Conservation (phyloP, 1,140 invertebrate species). For the Propsilocerus akamusi region DNA sequence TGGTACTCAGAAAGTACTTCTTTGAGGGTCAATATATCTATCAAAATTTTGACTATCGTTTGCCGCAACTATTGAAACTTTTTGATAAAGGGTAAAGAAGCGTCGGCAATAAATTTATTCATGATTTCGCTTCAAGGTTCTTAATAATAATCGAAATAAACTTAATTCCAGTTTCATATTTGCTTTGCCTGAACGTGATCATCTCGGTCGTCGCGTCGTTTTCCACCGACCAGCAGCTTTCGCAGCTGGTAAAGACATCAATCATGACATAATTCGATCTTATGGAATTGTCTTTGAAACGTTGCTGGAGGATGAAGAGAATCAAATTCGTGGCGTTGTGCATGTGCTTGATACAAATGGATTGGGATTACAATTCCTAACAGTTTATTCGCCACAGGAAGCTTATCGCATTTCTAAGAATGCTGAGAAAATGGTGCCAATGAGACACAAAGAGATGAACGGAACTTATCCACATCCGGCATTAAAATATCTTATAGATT, state of each 20-base stretch:
- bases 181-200: constrained; percentile 57
- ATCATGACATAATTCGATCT: constrained; percentile 1
- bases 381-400: constrained; percentile 54
- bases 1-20: constrained; percentile 54
- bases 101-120: too few species aligned
- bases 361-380: constrained; percentile 52
- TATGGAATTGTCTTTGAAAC: constrained; percentile 38
- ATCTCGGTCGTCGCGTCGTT: constrained; percentile 51
- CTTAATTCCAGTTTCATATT: constrained; percentile 41
- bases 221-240: constrained; percentile 52
- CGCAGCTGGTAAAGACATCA: constrained; percentile 1
- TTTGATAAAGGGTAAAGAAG: constrained; percentile 44
- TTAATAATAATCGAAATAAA: too few species aligned
- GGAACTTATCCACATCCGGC: constrained; percentile 56
- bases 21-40: constrained; percentile 39
- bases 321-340: constrained; percentile 50
- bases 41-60: constrained; percentile 45
- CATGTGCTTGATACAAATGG: constrained; percentile 53
- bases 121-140: too few species aligned
- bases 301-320: constrained; percentile 64
- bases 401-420: constrained; percentile 61
- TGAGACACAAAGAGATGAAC: constrained; percentile 69
- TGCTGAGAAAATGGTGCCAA: constrained; percentile 63
- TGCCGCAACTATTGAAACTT: constrained; percentile 48
- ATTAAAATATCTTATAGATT: constrained; percentile 59